Base-by-base conservation (phyloP, 2,797 vertebrate genomes). In the Hybognathus amarus region DNA sequence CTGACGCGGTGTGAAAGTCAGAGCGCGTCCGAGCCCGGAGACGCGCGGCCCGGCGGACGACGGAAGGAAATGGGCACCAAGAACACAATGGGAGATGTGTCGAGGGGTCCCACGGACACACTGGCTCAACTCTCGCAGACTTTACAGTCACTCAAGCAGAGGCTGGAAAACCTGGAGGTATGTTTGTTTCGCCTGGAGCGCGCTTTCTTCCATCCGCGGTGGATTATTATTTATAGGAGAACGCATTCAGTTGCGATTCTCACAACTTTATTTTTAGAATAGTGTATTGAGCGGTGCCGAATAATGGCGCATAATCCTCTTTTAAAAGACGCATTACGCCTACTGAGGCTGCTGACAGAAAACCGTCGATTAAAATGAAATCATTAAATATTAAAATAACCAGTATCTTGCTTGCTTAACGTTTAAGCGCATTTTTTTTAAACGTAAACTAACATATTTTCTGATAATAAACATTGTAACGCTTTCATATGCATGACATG, bases 131-230 rank as follows among this genome's bases (percentile, higher is more conserved):
- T 99, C 42, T 97, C 97, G 6, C 96, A 97, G 94, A 99, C 97
- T 91, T 95, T 99, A 92, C 97, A 99, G 92, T 96, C 97, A 5
- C 95, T 99, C 67, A 99, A 98, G 89, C 96, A 96, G 82, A 92
- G 97, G 87, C 91, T 99, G 90, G 98, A 99, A 83, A 98, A 97
- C 90, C 95, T 99, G 33, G 97, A 99, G 97, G 97, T 99, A 94
- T 27, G 83, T 78, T 40, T n/a, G 77, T 61, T 68, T 68, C 20
- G n/a, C 7, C 61, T 18, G 47, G 73, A 45, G 36, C 52, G 38
- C 47, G 38, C 47, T 24, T 40, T 76, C 8, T 11, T n/a, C 54
- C 54, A 36, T 15, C n/a, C n/a, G 4, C 3, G 22, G 50, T 56
- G 64, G 47, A 75, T n/a, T 15, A 27, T 33, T 20, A 2, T 45